phyloP scores from a whole-genome alignment of 37 sponge, comb jelly and placozoan genomes.

The Halichondria panicea region DNA sequence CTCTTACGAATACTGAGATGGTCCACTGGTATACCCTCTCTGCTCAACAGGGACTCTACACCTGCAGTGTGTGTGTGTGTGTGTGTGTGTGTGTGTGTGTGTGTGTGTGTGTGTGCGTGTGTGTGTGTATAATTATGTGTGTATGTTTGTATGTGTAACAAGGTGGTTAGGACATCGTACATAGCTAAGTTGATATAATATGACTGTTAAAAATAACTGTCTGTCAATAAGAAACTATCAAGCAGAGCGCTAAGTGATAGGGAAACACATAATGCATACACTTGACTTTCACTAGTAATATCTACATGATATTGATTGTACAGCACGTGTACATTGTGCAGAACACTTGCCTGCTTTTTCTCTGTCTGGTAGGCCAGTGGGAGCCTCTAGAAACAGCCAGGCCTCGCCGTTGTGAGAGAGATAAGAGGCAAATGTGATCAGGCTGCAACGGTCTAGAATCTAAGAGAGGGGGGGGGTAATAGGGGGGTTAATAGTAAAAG shows the following conservation, averaged over 20 bases:
- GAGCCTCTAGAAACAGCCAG: conserved; percentile 81
- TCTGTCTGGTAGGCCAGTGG: conserved; percentile 58
- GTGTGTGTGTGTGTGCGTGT: no score
- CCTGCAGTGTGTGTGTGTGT: conserved; percentile 33
- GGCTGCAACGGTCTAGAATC: conserved; percentile 64
- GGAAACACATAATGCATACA: conserved; percentile 1
- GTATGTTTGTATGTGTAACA: no score
- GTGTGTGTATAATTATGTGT: no score
- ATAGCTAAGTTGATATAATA: no score
- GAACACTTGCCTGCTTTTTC: conserved; percentile 72
- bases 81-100: neutral
- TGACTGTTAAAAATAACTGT: no score
- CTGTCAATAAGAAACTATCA: no score
- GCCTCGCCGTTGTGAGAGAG: conserved; percentile 69
- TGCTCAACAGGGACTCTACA: conserved; percentile 39
- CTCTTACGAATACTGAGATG: conserved; percentile 31
- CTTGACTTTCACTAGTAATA: neutral
- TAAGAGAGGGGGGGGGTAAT: neutral
- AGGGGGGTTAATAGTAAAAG: neutral
- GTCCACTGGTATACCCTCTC: conserved; percentile 74
- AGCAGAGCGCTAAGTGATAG: neutral
- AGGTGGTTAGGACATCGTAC: neutral
- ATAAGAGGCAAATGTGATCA: conserved; percentile 73
- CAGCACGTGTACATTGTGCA: no score
- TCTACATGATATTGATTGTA: neutral